Percentiles rank a stretch among this genome's conserved stretches.
phyloP scores from a whole-genome alignment of 2,113 vertebrate genomes.

The Zingel zingel region DNA sequence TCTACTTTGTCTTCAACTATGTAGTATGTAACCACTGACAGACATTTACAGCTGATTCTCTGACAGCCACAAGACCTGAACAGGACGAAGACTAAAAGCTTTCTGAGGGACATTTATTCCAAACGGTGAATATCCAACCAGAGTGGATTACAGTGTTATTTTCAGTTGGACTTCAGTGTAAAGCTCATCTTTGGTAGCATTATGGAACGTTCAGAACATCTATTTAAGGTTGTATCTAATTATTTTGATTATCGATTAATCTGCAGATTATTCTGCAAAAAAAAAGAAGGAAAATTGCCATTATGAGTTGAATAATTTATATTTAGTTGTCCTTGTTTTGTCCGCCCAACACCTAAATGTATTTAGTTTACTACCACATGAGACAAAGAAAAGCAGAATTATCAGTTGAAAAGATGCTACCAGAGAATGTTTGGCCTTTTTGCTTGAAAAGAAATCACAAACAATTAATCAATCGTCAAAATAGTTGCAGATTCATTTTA shows the following conservation, averaged over 20 bases:
- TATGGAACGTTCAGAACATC: constrained; percentile 6
- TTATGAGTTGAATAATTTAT: not conserved
- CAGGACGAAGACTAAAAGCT: constrained; percentile 30
- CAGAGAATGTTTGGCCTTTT: not conserved
- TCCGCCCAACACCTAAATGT: not conserved
- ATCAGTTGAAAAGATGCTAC: not conserved
- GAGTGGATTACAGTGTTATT: not conserved
- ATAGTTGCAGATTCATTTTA: not conserved
- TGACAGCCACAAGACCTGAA: constrained; percentile 28
- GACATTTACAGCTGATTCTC: constrained; percentile 11
- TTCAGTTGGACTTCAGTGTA: not conserved
- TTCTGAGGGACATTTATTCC: not conserved
- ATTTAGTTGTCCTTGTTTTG: not conserved
- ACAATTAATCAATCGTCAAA: not conserved
- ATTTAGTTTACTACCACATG: not conserved
- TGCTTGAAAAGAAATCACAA: not conserved
- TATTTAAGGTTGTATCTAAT: not conserved
- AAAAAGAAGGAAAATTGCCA: not conserved
- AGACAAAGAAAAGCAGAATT: not conserved
- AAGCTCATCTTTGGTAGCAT: not conserved
- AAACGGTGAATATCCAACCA: not conserved
- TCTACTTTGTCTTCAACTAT: constrained; percentile 7
- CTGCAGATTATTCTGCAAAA: not conserved
- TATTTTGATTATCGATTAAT: not conserved
- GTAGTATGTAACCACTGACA: not conserved